phyloP scores from a whole-genome alignment of 2,797 vertebrate species.

The Pseudochromis fuscus region DNA sequence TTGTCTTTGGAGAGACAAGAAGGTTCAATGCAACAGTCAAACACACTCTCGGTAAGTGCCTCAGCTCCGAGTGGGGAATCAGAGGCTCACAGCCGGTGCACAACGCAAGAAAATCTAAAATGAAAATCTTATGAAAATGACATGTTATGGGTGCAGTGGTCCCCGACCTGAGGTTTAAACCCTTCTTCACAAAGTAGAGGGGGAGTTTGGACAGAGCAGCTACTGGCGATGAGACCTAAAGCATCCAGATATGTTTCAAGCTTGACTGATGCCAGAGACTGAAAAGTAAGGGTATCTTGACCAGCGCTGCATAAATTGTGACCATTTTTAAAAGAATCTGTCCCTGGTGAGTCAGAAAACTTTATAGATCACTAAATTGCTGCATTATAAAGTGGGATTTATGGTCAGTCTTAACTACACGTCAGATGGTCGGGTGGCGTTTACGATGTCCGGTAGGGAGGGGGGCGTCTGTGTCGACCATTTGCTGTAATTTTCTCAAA shows the following conservation, averaged over 20 bases:
- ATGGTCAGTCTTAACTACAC: neutral
- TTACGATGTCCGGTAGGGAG: too few species aligned
- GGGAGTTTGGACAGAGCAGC: too few species aligned
- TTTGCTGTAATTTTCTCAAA: too few species aligned
- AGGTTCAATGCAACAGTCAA: slow-evolving; percentile 20
- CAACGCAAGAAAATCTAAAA: neutral
- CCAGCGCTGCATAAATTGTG: neutral
- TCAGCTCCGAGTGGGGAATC: slow-evolving; percentile 4
- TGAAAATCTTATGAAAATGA: slow-evolving; percentile 17
- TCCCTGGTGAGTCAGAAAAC: neutral
- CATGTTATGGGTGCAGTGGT: slow-evolving; percentile 2
- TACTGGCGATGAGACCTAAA: neutral
- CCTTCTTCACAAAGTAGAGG: too few species aligned
- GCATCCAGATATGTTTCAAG: neutral
- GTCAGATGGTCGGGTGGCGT: too few species aligned
- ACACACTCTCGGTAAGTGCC: slow-evolving; percentile 22
- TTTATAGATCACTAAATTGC: slow-evolving; percentile 7
- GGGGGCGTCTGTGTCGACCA: too few species aligned
- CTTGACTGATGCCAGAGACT: neutral
- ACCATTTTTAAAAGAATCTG: neutral
- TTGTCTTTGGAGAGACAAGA: slow-evolving; percentile 29
- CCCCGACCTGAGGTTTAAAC: neutral
- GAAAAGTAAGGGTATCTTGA: neutral
- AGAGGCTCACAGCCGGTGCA: slow-evolving; percentile 4
- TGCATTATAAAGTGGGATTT: neutral